Percentiles rank a stretch among this genome's conserved stretches.
phyloP scores from a whole-genome alignment of 2,888 invertebrate genomes.

The Schizotus pectinicornis region DNA sequence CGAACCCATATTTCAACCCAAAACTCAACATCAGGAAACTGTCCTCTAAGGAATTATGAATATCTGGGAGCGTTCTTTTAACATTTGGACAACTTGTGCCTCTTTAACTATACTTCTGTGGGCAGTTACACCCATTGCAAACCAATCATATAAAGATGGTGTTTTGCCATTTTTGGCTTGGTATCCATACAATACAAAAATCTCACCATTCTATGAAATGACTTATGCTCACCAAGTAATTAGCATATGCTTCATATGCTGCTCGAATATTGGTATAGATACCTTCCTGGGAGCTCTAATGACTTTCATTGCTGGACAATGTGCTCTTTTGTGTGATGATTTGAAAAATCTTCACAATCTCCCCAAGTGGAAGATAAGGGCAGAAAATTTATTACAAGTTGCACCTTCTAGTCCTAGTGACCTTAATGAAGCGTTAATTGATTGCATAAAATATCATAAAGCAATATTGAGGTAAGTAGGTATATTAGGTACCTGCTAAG shows the following conservation, averaged over 20 bases:
- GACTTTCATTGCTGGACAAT: conserved; percentile 7
- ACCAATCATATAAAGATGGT: conserved; percentile 8
- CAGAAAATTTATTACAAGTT: too few species aligned
- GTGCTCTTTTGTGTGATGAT: conserved; percentile 10
- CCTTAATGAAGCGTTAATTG: not conserved
- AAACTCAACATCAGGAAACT: conserved; percentile 8
- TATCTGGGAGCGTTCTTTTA: conserved; percentile 16
- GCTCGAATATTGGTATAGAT: not conserved
- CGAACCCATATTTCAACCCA: conserved; percentile 28
- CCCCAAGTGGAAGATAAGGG: too few species aligned
- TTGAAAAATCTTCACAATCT: not conserved
- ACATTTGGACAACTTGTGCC: conserved; percentile 11
- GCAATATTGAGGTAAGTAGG: conserved; percentile 1
- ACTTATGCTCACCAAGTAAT: conserved; percentile 4
- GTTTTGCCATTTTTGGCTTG: conserved; percentile 9
- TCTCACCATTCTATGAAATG: conserved; percentile 4
- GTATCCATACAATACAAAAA: conserved; percentile 10
- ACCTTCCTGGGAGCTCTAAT: conserved; percentile 6
- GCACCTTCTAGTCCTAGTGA: too few species aligned
- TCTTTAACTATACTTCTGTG: conserved; percentile 7
- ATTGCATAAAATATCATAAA: conserved; percentile 1
- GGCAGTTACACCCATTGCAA: conserved; percentile 24
- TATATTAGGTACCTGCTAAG: too few species aligned
- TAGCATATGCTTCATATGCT: not conserved
- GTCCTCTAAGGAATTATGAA: conserved; percentile 12